These are phyloP conservation scores for Drosophila jambulina DNA, from an alignment of 1,140 invertebrate species.

Conservation along the genomic window DNA sequence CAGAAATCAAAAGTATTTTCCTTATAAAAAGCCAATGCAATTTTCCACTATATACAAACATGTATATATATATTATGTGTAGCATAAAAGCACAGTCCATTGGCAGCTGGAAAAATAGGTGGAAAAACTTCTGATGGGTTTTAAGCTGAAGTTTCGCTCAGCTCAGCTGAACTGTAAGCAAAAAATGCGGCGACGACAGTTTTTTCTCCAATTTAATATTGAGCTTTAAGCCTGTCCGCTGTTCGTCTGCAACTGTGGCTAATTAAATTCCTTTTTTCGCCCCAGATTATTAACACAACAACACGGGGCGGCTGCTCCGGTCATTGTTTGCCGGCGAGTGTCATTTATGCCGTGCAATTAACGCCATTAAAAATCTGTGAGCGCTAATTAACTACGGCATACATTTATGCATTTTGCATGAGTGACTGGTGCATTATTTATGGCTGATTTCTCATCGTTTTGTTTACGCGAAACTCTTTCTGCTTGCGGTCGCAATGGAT, in stretches of 20 bases:
- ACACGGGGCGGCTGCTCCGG: conserved; percentile 14
- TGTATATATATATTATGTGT: background rate
- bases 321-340: conserved; percentile 38
- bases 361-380: conserved; percentile 72
- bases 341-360: conserved; percentile 68
- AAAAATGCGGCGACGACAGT: conserved; percentile 17
- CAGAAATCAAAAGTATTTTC: conserved; percentile 6
- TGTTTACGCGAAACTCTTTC: conserved; percentile 14
- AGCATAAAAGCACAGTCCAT: background rate
- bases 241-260: conserved; percentile 55
- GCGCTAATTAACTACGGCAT: conserved; percentile 69
- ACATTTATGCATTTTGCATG: conserved; percentile 54
- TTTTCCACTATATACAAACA: background rate
- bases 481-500: conserved; percentile 26
- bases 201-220: conserved; percentile 32
- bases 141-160: conserved; percentile 19
- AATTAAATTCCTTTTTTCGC: conserved; percentile 63
- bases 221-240: conserved; percentile 33
- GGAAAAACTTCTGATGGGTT: background rate
- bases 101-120: background rate
- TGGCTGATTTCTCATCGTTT: conserved; percentile 26
- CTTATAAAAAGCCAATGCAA: background rate
- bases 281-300: conserved; percentile 48
- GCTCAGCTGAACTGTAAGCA: background rate
- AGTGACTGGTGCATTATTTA: conserved; percentile 44